Base-by-base conservation (phyloP, 1,140 invertebrate species). In the Dermatophagoides farinae region DNA sequence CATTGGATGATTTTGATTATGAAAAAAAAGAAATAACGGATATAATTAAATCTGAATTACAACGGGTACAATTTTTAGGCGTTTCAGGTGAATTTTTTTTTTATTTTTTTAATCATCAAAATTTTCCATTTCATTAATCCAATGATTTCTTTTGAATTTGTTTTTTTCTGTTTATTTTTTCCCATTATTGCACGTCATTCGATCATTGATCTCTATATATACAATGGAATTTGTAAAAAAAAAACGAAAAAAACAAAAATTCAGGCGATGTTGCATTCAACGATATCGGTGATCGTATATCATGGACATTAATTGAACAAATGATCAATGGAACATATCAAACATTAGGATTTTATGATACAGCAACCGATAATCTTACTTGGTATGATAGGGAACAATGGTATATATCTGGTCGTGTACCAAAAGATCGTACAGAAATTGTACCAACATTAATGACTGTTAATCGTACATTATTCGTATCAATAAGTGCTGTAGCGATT, bases 231-330 rank as follows among this genome's bases (percentile, higher is more conserved):
- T n/a, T n/a, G n/a, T n/a, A n/a, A n/a, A n/a, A n/a, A n/a, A n/a
- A n/a, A n/a, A n/a, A n/a, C n/a, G n/a, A n/a, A n/a, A n/a, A 31
- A 31, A 31, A 4, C 31, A 31, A 31, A 31, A 31, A 44, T 5
- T 5, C 18, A n/a, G 89, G 89, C 53, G 79, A 82, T 65, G 89
- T 95, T 49, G 88, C 88, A 6, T 97, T 95, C 74, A 95, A 89
- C 71, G 71, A 75, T 41, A 86, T 90, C 74, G 96, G 96, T 66
- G 95, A 98, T 75, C 81, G 96, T 66, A 97, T 99, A 68, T 91
- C 93, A n/a, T 77, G 92, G 70, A 98, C 92, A 9, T 88, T 96
- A 75, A 90, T 98, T 63, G 95, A 99, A 72, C 95, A 99, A 73
- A 83, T 98, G 76, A 82, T 70, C 66, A 84, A 92, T 74, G 91